phyloP scores from a whole-genome alignment of 1,140 invertebrate genomes.

The Fopius arisanus region DNA sequence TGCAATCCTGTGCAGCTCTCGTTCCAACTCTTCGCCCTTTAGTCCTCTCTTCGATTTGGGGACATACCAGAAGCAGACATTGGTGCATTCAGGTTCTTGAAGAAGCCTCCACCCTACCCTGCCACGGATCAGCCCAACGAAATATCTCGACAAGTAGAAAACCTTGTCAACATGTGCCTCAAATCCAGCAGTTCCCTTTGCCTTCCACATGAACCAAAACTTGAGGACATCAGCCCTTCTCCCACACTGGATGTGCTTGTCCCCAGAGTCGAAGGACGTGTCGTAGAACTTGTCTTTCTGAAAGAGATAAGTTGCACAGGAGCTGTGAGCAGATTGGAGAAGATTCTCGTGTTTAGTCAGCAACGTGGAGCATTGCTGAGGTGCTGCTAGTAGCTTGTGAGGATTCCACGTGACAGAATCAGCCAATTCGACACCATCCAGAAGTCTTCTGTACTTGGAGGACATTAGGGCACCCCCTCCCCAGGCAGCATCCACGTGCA shows the following conservation, averaged over 20 bases:
- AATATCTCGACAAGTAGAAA: slow-evolving; percentile 78
- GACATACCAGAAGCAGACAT: slow-evolving; percentile 96
- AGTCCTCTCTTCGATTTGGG: slow-evolving; percentile 74
- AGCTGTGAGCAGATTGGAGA: slow-evolving; percentile 65
- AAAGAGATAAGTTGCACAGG: slow-evolving; percentile 89
- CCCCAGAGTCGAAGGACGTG: slow-evolving; percentile 88
- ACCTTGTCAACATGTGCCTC: slow-evolving; percentile 82
- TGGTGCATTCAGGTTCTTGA: slow-evolving; percentile 87
- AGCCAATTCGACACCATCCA: slow-evolving; percentile 83
- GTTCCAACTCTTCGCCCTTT: slow-evolving; percentile 70
- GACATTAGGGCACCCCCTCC: slow-evolving; percentile 90
- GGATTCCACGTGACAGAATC: slow-evolving; percentile 96
- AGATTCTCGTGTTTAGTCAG: slow-evolving; percentile 73
- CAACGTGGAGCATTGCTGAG: slow-evolving; percentile 90
- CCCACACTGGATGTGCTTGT: slow-evolving; percentile 93
- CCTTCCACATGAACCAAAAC: slow-evolving; percentile 98
- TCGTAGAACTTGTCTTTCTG: slow-evolving; percentile 98
- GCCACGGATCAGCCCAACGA: slow-evolving; percentile 73
- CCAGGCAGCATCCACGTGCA: slow-evolving; percentile 97
- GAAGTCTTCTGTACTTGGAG: slow-evolving; percentile 76
- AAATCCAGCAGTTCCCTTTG: slow-evolving; percentile 85
- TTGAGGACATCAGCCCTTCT: slow-evolving; percentile 94
- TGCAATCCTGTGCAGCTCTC: slow-evolving; percentile 82
- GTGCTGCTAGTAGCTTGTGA: slow-evolving; percentile 87
- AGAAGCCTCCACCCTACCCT: slow-evolving; percentile 79